Evolutionary conservation across 1,140 invertebrate species (phyloP).

Genomic region (Panagrolaimus sp.): DNA sequence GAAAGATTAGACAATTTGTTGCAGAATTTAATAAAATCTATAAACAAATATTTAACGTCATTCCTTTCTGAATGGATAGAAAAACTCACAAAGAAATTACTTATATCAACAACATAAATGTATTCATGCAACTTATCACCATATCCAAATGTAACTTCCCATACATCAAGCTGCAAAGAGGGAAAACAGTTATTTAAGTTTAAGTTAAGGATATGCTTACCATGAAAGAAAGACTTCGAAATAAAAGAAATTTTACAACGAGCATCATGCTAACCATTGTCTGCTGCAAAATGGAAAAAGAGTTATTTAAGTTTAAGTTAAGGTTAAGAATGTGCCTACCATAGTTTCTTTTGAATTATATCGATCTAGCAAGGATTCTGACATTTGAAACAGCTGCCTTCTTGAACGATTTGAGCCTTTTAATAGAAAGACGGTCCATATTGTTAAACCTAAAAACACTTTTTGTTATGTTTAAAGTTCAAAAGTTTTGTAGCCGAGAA

Average conservation of each 20-base stretch:
- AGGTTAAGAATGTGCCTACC: too few species aligned
- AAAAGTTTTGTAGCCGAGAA: too few species aligned
- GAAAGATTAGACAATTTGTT: conserved; percentile 51
- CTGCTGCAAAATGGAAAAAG: too few species aligned
- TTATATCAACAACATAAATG: conserved; percentile 38
- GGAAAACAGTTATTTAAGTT: conserved; percentile 10
- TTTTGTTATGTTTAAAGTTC: too few species aligned
- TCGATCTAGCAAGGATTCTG: conserved; percentile 41
- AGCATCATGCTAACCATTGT: conserved; percentile 46
- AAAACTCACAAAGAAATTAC: conserved; percentile 30
- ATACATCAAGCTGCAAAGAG: conserved; percentile 36
- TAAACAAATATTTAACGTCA: not conserved
- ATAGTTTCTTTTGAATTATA: conserved; percentile 46
- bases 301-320: too few species aligned
- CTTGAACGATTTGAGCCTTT: conserved; percentile 40
- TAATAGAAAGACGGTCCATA: conserved; percentile 36
- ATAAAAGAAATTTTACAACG: conserved; percentile 43
- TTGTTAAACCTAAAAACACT: conserved; percentile 37
- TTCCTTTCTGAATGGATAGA: not conserved
- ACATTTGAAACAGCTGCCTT: conserved; percentile 47
- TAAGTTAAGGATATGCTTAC: conserved; percentile 16
- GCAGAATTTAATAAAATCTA: conserved; percentile 44
- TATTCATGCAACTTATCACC: conserved; percentile 18
- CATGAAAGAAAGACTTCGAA: conserved; percentile 42
- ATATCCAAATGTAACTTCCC: conserved; percentile 37